Base-by-base conservation (phyloP, 2,888 invertebrate species). In the Tenodera sinensis region DNA sequence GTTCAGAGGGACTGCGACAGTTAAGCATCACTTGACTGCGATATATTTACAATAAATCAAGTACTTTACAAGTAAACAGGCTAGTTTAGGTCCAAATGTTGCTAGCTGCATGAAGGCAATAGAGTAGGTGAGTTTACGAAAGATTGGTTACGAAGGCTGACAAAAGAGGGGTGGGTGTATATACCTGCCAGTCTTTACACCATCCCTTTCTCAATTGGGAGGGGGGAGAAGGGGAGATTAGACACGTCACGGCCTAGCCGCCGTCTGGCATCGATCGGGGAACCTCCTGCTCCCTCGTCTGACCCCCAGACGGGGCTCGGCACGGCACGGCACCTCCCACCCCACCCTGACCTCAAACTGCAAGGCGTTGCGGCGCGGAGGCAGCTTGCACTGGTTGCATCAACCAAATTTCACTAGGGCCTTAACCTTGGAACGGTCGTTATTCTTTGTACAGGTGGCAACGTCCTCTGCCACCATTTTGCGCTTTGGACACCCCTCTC, bases 191-290 rank as follows among this genome's bases (percentile, higher is more conserved):
- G 54, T 71, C 54, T 54, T 14, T 71, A 15, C 54, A 14, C 20
- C 20, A 20, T 71, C 8, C 20, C 54, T 71, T 71, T 71, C 54
- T 71, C 54, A 4, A 71, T 71, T 25, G 1, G 25, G 84, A 34
- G 25, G 30, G 34, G 84, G 84, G 34, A 25, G 84, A 15, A 30
- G 30, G 27, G 34, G 15, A 84, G 87, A 87, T 87, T 87, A 87
- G 87, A 82, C 87, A 87, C 87, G 87, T 87, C 87, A 87, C 83
- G 83, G 87, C 82, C 82, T 30, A 81, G 81, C 87, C 87, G 87
- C 83, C 87, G 87, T 87, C 87, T 87, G 87, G 87, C 87, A 87
- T 87, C 87, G 87, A 87, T 87, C 87, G 87, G 83, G 87, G 87
- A 87, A 83, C 87, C 87, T 83, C 87, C 83, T 87, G 83, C 27